These are phyloP conservation scores for Grallaria varia DNA, from an alignment of 2,113 vertebrate species.

Conservation along the genomic window DNA sequence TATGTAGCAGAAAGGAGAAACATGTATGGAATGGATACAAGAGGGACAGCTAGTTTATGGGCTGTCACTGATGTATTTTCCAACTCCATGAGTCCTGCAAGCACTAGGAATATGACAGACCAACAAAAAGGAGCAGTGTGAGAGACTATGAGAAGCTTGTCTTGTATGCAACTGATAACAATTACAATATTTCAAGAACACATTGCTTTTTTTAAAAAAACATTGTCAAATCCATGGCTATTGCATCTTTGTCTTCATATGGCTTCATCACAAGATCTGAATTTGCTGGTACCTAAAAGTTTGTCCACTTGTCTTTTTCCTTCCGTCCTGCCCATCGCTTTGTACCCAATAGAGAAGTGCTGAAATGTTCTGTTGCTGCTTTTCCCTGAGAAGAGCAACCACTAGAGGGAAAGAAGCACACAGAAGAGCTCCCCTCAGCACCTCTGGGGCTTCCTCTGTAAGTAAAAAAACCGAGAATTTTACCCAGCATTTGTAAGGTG, in stretches of 20 bases:
- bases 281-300: background rate
- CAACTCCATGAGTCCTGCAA: background rate
- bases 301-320: background rate
- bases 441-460: background rate
- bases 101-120: background rate
- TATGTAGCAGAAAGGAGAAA: background rate
- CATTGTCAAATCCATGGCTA: background rate
- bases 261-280: background rate
- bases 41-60: background rate
- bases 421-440: background rate
- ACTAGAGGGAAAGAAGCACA: constrained; percentile 38
- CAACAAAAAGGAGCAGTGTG: background rate
- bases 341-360: background rate
- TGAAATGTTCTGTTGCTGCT: background rate
- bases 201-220: background rate
- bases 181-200: background rate
- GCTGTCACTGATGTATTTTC: background rate
- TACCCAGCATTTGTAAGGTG: background rate
- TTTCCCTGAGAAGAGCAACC: background rate
- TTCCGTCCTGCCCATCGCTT: background rate
- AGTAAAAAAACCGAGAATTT: background rate
- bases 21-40: background rate
- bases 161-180: background rate
- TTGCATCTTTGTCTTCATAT: background rate
- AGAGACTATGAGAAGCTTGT: background rate